Evolutionary conservation across 2,888 invertebrate genomes (phyloP).

Genomic region (Trissoscelio sp.): DNA sequence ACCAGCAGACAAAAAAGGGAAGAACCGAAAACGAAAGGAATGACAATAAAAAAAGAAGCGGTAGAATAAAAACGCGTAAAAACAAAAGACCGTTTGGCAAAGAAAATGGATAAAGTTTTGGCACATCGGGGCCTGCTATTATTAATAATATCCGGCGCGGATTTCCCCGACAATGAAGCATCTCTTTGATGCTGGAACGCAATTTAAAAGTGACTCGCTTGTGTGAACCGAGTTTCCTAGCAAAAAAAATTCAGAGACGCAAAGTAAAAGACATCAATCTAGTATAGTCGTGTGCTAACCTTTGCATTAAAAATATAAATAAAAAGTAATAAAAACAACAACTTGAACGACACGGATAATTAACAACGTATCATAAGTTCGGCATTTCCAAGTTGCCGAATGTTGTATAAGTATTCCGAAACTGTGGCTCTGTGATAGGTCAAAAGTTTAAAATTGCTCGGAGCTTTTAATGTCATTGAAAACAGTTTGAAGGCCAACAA

Average conservation of each 20-base stretch:
- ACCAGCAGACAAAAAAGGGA: too few species aligned
- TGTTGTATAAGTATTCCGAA: too few species aligned
- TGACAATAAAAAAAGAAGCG: constrained; percentile 27
- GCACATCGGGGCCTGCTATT: constrained; percentile 32
- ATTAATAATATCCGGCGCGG: constrained; percentile 54
- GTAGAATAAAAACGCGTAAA: constrained; percentile 12
- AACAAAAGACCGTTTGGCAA: constrained; percentile 51
- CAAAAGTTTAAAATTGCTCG: not conserved
- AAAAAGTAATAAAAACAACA: too few species aligned
- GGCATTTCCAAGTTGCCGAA: too few species aligned
- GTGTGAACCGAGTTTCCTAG: constrained; percentile 13
- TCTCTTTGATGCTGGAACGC: constrained; percentile 58
- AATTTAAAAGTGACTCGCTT: constrained; percentile 59
- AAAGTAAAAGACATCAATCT: constrained; percentile 48
- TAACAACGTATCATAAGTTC: constrained; percentile 16
- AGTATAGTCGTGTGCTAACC: constrained; percentile 57
- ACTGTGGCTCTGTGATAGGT: too few species aligned
- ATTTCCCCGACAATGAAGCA: constrained; percentile 49
- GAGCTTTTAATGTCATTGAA: not conserved
- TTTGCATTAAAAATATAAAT: constrained; percentile 59
- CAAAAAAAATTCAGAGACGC: constrained; percentile 25
- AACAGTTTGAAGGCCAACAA: too few species aligned
- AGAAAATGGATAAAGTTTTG: constrained; percentile 70
- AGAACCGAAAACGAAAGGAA: not conserved
- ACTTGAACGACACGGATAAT: constrained; percentile 36